Evolutionary conservation across 1,140 invertebrate species (phyloP), one percentile per base, ranked within the genome.

Genomic region (Euborellia annulipes): DNA sequence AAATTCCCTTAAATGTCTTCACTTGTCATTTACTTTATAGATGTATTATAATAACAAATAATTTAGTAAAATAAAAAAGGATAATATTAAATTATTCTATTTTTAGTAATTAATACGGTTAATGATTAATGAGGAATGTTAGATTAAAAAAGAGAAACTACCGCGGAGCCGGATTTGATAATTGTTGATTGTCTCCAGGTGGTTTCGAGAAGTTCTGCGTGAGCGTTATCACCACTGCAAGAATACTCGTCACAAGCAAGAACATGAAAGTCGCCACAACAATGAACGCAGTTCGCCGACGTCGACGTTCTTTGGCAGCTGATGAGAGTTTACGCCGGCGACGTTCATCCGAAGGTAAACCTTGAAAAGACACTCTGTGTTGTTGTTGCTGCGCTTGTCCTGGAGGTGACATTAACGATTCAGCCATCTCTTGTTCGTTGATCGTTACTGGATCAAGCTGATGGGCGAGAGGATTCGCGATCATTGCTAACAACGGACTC

Each of bases 171-270:
- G 23, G 23, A 4, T 4, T 27, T 27, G 23, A 4, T 11, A 11
- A 11, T 11, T 27, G 23, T 3, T 11, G 23, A 11, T 27, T 4
- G 36, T 57, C 58, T 8, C 51, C 40, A 0, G 55, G 41, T 3
- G 62, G 62, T n/a, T n/a, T n/a, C 27, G 64, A 64, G 9, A 56
- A 58, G 46, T 60, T 64, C 60, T 79, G 78, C 8, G 78, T 80
- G 50, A 82, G 66, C 27, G 78, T 80, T 50, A 82, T 68, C 52
- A 81, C 70, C 55, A 82, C 76, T 50, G 75, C 75, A 36, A 80
- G 70, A 20, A 80, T 66, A 41, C 76, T 73, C 21, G 76, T 71
- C 48, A 73, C 65, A 37, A 76, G 68, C 50, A 81, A 62, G 54
- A 76, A 75, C 55, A 79, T 59, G 60, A 81, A 78, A 14, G 74